Percentiles rank a stretch among this genome's conserved stretches.
Evolutionary conservation across 2,113 vertebrate species (phyloP).

Genomic region (Catharus bicknelli): DNA sequence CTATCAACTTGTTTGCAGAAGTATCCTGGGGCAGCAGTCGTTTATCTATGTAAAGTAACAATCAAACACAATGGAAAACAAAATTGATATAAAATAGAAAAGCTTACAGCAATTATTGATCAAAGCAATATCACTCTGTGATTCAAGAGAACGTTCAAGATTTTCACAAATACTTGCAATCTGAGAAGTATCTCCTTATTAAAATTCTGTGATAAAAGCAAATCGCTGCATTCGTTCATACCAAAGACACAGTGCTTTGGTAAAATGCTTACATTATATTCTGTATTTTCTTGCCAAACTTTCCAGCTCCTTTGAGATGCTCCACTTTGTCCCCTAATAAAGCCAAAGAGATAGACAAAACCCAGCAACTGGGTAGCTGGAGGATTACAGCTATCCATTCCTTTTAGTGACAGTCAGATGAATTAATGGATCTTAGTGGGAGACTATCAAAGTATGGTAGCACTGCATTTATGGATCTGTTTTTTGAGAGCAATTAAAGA

Average conservation of each 20-base stretch:
- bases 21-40: background rate
- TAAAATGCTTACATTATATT: background rate
- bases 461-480: rapidly evolving
- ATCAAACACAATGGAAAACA: slow-evolving; percentile 7
- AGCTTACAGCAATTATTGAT: slow-evolving; percentile 40
- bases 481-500: background rate
- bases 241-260: background rate
- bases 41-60: slow-evolving; percentile 27
- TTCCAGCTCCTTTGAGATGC: background rate
- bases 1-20: slow-evolving; percentile 23
- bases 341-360: background rate
- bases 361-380: background rate
- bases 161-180: background rate
- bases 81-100: slow-evolving; percentile 30
- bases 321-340: background rate
- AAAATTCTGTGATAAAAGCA: background rate
- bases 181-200: background rate
- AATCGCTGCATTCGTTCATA: background rate
- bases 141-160: background rate
- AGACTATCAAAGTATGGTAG: background rate
- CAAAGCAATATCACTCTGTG: background rate
- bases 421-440: background rate
- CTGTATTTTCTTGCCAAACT: background rate
- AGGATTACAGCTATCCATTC: background rate
- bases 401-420: background rate